Evolutionary conservation across 2,888 invertebrate species (phyloP), one percentile per base, ranked within the genome.

Genomic region (Drosophila infuscata): DNA sequence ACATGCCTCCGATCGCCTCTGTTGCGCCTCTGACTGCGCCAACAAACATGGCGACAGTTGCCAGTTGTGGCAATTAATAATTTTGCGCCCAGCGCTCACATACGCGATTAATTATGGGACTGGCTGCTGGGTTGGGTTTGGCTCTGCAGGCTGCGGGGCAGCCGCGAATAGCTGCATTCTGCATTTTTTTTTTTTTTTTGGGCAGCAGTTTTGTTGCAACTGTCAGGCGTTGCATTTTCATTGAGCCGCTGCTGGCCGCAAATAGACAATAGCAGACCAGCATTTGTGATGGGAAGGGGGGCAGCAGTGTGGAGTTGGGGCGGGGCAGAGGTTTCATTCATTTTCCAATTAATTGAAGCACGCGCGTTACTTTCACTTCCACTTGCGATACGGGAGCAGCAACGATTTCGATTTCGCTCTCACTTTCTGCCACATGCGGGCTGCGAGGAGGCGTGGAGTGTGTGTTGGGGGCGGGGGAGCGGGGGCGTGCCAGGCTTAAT

Each of bases 11-110:
- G 11, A n/a, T 11, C 12, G 30, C 29, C 20, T 25, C 36, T 73
- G 61, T 59, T 78, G 67, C 62, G 33, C 32, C 49, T 43, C 46
- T 46, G 46, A 63, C 51, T 38, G 64, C 52, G 57, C 70, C 79
- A 74, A 84, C 89, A 83, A 88, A 87, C 87, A 90, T 87, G 87
- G 87, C 87, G 87, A 88, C 87, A 91, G 90, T 88, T 87, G 87
- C 85, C 88, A 88, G 91, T 88, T 88, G 88, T 89, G 88, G 91
- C 91, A 92, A 92, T 92, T 92, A 92, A 92, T 92, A 92, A 92
- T 92, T 91, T 91, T 91, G 77, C 76, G 77, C 56, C 38, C 56
- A n/a, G 66, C 70, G 91, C 81, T 86, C 86, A 87, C 91, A 92
- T 89, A 86, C 92, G 90, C 92, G 91, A 92, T 92, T 92, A 92